phyloP scores from a whole-genome alignment of 1,140 invertebrate genomes.

The Lepidurus packardi region DNA sequence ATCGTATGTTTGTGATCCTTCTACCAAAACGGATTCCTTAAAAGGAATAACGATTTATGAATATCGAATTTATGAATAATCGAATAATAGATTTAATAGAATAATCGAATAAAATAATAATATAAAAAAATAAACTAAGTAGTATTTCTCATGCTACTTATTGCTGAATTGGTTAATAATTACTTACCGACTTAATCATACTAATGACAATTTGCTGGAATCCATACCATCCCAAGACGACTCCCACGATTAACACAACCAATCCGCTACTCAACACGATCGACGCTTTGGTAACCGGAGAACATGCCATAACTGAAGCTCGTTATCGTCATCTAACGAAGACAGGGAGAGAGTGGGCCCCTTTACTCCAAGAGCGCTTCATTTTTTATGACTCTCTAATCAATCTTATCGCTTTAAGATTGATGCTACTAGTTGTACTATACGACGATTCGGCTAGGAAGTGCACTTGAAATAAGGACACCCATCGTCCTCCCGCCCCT shows the following conservation, averaged over 20 bases:
- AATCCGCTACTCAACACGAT: slow-evolving; percentile 1
- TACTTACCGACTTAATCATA: slow-evolving; percentile 18
- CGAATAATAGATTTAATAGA: no score
- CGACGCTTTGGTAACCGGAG: background rate
- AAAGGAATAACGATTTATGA: no score
- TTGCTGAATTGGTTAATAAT: background rate
- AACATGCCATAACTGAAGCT: background rate
- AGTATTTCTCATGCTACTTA: no score
- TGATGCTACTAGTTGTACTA: no score
- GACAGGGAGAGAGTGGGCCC: background rate
- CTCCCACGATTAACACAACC: background rate
- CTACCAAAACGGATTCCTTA: slow-evolving; percentile 24
- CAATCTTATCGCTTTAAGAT: background rate
- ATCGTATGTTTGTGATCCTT: slow-evolving; percentile 41
- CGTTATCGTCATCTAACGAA: background rate
- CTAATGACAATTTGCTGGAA: slow-evolving; percentile 14
- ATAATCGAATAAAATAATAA: background rate
- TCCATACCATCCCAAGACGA: slow-evolving; percentile 23
- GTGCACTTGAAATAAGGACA: no score
- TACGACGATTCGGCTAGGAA: no score
- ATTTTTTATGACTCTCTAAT: background rate
- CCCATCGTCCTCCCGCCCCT: no score
- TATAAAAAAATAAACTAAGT: background rate
- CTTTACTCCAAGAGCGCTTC: background rate
- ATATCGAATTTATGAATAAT: no score